These are phyloP conservation scores for Perca flavescens DNA, from an alignment of 2,113 vertebrate genomes.

Conservation along the genomic window DNA sequence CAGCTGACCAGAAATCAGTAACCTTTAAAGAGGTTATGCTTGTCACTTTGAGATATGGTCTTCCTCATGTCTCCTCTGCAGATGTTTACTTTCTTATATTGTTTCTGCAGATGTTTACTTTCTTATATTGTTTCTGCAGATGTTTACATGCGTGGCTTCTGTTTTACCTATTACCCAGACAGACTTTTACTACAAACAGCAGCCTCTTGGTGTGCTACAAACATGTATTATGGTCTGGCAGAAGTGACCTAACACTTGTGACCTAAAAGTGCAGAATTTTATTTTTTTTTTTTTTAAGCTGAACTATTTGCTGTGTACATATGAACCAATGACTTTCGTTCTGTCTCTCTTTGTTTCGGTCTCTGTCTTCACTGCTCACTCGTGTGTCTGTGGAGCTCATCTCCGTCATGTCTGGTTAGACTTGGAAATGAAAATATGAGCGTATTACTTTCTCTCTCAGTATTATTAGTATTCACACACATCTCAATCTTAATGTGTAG, in stretches of 20 bases:
- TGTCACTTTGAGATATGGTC: conserved; percentile 63
- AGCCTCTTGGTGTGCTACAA: conserved; percentile 14
- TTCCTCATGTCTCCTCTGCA: conserved; percentile 24
- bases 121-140: conserved; percentile 54
- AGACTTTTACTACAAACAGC: conserved; percentile 13
- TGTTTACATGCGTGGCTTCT: conserved; percentile 50
- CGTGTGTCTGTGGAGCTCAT: conserved; percentile 17
- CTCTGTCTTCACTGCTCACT: not conserved
- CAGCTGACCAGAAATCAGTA: conserved; percentile 16
- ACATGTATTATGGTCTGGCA: conserved; percentile 17
- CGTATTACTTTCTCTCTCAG: not conserved
- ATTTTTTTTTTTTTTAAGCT: not conserved
- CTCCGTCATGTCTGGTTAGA: conserved; percentile 6
- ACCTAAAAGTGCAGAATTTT: conserved; percentile 7
- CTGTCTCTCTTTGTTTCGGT: not conserved
- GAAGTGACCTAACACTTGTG: not conserved
- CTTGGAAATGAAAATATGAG: not conserved
- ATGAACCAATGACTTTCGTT: conserved; percentile 15
- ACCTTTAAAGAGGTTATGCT: conserved; percentile 35
- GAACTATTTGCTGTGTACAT: conserved; percentile 10
- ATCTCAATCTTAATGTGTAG: no score
- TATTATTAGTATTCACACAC: not conserved
- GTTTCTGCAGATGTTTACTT: conserved; percentile 62
- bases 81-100: conserved; percentile 36
- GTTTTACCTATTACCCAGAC: conserved; percentile 30